Base-by-base conservation (phyloP, 1,140 invertebrate species). In the Euwallacea similis region DNA sequence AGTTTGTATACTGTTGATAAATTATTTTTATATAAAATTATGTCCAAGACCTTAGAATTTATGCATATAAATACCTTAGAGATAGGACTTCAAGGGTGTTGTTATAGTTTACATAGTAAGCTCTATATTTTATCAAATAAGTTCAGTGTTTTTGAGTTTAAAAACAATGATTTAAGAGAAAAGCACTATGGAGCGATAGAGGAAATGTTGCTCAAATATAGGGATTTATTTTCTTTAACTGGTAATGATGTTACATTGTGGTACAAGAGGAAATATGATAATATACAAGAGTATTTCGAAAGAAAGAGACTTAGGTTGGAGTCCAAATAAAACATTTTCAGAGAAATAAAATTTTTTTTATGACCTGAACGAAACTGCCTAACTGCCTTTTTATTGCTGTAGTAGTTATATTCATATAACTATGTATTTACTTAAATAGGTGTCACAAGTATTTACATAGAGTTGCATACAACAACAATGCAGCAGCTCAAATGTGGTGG, bases 251-350 rank as follows among this genome's bases (percentile, higher is more conserved):
- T 90, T 68, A 87, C 87, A 68, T 78, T 87, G 67, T 85, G 91
- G 71, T 91, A 90, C 76, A 92, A 91, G 81, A 88, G 88, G 76
- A 90, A 88, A 75, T 91, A 86, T 84, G 90, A 92, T 78, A 91
- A 91, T 85, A 85, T 91, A 16, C 87, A 89, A 79, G 90, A 91
- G 77, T 92, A 92, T 82, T 84, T 89, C 77, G 88, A 91, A 80
- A 86, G 87, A 73, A 93, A 93, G 80, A 91, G 88, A 77, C 79
- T 82, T 56, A 81, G 88, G 63, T 79, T 89, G 64, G 81, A 84
- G 58, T 56, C 56, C 33, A 79, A 77, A 75, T 73, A 76, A 76
- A 74, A 42, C 33, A 56, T 15, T 56, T 15, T 13, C 10, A 21
- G 16, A 56, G 2, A 21, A 15, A 15, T 56, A 13, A 21, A 15